A percentile compares a stretch with the other conserved stretches of the same genome.
Evolutionary conservation across 1,140 invertebrate species (phyloP).

Genomic region (Drosophila ercepeae): DNA sequence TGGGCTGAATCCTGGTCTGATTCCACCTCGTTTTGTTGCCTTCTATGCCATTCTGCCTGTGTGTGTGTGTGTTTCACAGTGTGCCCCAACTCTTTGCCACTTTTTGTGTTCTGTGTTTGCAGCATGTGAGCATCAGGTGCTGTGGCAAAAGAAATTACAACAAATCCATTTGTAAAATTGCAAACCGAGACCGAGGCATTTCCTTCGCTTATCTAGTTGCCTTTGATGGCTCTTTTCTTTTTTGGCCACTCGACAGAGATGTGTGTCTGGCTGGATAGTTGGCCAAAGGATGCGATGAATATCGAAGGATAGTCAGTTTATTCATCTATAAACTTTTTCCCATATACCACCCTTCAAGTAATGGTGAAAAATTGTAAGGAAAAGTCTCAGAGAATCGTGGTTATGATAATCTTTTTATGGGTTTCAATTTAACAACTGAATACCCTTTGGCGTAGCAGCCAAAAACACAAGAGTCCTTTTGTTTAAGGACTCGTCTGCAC

Average conservation of each 20-base stretch:
- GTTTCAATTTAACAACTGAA: background rate
- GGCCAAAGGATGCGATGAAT: conserved; percentile 7
- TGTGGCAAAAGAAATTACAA: conserved; percentile 81
- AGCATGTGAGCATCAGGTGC: conserved; percentile 75
- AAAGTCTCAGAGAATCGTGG: background rate
- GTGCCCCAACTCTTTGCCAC: conserved; percentile 14
- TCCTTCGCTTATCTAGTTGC: conserved; percentile 62
- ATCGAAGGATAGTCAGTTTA: background rate
- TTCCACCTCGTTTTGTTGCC: conserved; percentile 47
- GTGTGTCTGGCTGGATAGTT: background rate
- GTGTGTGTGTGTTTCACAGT: conserved; percentile 13
- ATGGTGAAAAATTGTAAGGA: no score
- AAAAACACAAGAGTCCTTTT: background rate
- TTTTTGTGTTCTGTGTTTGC: conserved; percentile 48
- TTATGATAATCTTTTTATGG: no score
- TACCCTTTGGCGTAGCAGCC: background rate
- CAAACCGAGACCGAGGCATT: conserved; percentile 70
- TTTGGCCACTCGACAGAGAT: conserved; percentile 18
- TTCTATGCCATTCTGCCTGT: conserved; percentile 58
- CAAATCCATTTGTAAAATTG: conserved; percentile 82
- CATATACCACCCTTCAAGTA: no score
- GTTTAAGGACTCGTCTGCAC: conserved; percentile 15
- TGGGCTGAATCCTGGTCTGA: background rate
- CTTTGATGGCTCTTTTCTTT: conserved; percentile 60
- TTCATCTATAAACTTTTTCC: background rate